Evolutionary conservation across 2,888 invertebrate genomes (phyloP).

Genomic region (Brassicogethes aeneus): DNA sequence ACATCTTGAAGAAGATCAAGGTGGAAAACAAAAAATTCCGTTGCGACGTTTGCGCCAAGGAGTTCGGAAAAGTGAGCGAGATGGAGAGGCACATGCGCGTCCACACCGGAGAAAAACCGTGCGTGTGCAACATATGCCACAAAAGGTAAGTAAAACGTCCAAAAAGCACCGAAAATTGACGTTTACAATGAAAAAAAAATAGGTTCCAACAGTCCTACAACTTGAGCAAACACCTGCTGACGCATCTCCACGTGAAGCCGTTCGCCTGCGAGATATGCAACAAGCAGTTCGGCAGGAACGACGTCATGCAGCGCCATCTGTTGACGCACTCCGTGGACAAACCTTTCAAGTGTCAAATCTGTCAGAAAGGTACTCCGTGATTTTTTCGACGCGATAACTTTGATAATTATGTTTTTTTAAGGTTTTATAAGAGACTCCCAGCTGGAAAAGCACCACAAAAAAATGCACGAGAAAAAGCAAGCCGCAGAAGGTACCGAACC

Average conservation of each 20-base stretch:
- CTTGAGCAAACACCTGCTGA: conserved; percentile 36
- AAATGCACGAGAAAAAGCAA: conserved; percentile 17
- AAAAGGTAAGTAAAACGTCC: too few relatives aligned
- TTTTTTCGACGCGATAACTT: too few relatives aligned
- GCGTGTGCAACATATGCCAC: conserved; percentile 33
- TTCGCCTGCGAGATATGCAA: conserved; percentile 36
- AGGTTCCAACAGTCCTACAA: conserved; percentile 36
- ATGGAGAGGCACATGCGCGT: conserved; percentile 36
- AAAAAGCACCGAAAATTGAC: too few relatives aligned
- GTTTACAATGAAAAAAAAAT: too few relatives aligned
- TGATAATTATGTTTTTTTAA: too few relatives aligned
- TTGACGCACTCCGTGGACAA: conserved; percentile 36
- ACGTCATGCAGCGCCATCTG: conserved; percentile 36
- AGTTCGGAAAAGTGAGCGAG: conserved; percentile 36
- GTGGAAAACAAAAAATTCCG: conserved; percentile 25
- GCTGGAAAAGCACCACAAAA: conserved; percentile 24
- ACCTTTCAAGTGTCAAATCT: conserved; percentile 32
- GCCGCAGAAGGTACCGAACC: not conserved
- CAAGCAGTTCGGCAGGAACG: conserved; percentile 35
- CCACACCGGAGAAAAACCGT: conserved; percentile 39
- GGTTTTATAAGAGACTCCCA: conserved; percentile 32
- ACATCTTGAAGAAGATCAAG: conserved; percentile 28
- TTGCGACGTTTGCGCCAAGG: conserved; percentile 33
- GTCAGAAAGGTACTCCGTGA: too few relatives aligned
- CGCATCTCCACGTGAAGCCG: conserved; percentile 34